phyloP scores from a whole-genome alignment of 2,797 vertebrate species.

The Leptoclinus maculatus region DNA sequence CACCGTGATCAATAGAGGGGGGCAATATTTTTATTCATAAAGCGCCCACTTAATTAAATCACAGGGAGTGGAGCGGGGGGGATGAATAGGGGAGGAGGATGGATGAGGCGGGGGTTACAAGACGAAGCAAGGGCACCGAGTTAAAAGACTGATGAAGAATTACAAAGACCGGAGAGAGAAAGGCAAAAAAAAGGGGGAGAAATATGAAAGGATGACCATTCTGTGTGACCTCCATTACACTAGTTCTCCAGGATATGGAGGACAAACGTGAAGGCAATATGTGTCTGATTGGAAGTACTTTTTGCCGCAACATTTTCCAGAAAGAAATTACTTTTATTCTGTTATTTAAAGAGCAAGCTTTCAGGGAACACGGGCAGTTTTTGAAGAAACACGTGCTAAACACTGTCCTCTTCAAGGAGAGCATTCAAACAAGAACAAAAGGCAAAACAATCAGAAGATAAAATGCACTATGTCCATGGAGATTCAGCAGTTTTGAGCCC shows the following conservation, averaged over 20 bases:
- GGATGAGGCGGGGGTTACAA: conserved; percentile 40
- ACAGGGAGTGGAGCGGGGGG: conserved; percentile 77
- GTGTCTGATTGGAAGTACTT: conserved; percentile 32
- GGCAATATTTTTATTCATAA: conserved; percentile 98
- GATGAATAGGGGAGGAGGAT: conserved; percentile 36
- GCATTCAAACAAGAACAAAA: background rate
- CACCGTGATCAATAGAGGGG: conserved; percentile 92
- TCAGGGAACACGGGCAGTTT: conserved; percentile 4
- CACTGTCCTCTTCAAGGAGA: background rate
- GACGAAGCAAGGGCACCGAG: conserved; percentile 74
- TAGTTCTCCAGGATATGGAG: conserved; percentile 20
- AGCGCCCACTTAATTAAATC: conserved; percentile 96
- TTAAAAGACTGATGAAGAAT: conserved; percentile 72
- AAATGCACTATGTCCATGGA: background rate
- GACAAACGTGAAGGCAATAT: conserved; percentile 36
- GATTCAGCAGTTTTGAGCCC: background rate
- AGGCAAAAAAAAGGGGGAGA: conserved; percentile 18
- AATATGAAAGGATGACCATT: conserved; percentile 22
- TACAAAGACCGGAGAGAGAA: conserved; percentile 55
- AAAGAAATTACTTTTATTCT: conserved; percentile 17
- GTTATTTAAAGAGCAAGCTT: conserved; percentile 12
- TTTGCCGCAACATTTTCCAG: conserved; percentile 16
- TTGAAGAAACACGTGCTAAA: background rate
- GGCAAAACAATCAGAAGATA: background rate
- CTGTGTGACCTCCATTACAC: conserved; percentile 41